phyloP scores from a whole-genome alignment of 2,797 vertebrate genomes.

The Hozukius guyotensis region DNA sequence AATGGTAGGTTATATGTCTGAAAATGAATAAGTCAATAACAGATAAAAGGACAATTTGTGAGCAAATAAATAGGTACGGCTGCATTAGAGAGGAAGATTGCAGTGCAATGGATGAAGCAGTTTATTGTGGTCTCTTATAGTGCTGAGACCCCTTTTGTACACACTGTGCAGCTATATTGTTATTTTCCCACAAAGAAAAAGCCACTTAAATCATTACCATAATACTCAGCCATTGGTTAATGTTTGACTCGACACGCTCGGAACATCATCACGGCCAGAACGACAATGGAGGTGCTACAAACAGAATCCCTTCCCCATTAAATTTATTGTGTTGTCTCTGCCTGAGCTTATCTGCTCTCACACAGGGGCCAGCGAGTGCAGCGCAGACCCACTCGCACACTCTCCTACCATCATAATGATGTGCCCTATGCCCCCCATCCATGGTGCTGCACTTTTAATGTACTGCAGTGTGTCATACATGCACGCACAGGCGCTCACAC shows the following conservation, averaged over 20 bases:
- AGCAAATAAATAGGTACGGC: not conserved
- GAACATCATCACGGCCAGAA: constrained; percentile 35
- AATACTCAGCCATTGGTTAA: constrained; percentile 38
- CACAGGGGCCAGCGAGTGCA: constrained; percentile 60
- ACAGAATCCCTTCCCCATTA: constrained; percentile 51
- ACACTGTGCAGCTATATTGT: constrained; percentile 6
- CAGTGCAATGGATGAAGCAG: constrained; percentile 16
- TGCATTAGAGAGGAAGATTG: constrained; percentile 18
- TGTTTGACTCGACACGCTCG: constrained; percentile 42
- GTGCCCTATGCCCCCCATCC: constrained; percentile 70
- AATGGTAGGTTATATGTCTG: constrained; percentile 19
- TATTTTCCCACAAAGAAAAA: constrained; percentile 26
- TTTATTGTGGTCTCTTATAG: constrained; percentile 24
- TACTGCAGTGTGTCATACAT: constrained; percentile 58
- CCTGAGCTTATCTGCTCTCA: constrained; percentile 64
- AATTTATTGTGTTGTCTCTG: constrained; percentile 67
- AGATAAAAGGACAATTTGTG: constrained; percentile 39
- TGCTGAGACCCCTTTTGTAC: constrained; percentile 7
- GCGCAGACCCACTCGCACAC: constrained; percentile 55
- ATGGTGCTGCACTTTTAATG: constrained; percentile 71
- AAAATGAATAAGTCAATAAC: constrained; percentile 47
- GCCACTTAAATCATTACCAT: constrained; percentile 34
- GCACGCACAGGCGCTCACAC: not conserved
- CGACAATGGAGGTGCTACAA: constrained; percentile 56
- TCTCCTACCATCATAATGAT: constrained; percentile 64